Evolutionary conservation across 2,797 vertebrate genomes (phyloP).

Genomic region (Alectoris magna): DNA sequence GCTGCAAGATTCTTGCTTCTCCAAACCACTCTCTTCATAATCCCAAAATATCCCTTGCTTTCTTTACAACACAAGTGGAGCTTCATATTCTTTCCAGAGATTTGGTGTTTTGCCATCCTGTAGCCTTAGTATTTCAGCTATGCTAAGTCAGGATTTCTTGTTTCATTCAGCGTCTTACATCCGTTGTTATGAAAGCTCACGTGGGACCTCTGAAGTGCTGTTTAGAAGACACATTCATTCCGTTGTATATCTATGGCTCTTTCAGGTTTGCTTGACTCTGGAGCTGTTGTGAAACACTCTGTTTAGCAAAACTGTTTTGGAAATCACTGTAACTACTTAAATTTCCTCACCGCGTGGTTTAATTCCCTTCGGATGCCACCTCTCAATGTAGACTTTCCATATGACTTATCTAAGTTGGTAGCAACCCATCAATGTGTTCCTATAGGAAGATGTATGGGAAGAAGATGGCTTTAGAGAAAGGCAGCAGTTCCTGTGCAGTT

Average conservation of each 20-base stretch:
- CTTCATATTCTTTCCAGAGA: not conserved
- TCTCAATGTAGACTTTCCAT: not conserved
- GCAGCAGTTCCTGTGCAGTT: not conserved
- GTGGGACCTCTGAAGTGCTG: not conserved
- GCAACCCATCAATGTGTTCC: not conserved
- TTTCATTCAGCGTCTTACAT: not conserved
- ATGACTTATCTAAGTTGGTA: not conserved
- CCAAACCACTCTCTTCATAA: not conserved
- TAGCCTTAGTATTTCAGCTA: not conserved
- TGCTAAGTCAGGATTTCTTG: not conserved
- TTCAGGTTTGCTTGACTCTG: not conserved
- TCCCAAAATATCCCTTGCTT: not conserved
- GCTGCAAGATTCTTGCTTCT: not conserved
- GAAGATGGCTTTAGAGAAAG: not conserved
- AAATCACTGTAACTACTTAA: not conserved
- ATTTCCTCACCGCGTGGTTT: not conserved
- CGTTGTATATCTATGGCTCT: not conserved
- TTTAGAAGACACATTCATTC: not conserved
- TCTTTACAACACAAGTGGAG: not conserved
- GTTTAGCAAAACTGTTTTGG: not conserved
- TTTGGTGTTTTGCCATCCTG: not conserved
- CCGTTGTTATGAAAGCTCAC: not conserved
- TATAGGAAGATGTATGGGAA: not conserved
- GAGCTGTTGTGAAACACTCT: not conserved
- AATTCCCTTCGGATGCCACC: not conserved